These are phyloP conservation scores for Dinocampus coccinellae DNA, from an alignment of 2,888 invertebrate species.

Conservation along the genomic window DNA sequence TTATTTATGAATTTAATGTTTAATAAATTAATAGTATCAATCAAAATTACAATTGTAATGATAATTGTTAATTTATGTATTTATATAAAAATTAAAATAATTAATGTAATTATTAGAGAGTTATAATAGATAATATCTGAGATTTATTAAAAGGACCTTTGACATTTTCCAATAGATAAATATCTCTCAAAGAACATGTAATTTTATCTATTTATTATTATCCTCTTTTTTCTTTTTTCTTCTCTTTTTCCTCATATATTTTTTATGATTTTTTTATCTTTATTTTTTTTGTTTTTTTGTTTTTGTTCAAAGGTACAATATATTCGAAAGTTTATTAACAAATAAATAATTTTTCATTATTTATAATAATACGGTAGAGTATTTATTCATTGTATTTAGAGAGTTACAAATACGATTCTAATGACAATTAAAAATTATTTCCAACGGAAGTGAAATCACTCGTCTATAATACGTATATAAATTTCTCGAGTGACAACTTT, in stretches of 20 bases:
- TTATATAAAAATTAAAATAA: not conserved
- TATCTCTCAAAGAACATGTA: not conserved
- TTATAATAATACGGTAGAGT: not conserved
- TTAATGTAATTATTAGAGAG: not conserved
- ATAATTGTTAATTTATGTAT: not conserved
- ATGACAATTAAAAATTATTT: constrained; percentile 52
- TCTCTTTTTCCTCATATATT: too few species aligned
- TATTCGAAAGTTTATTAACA: constrained; percentile 55
- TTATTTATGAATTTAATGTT: too few species aligned
- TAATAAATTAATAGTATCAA: too few species aligned
- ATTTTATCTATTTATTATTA: too few species aligned
- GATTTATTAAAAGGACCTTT: not conserved
- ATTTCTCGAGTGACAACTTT: constrained; percentile 28
- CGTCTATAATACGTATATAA: constrained; percentile 12
- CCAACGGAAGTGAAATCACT: constrained; percentile 56
- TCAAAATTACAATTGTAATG: not conserved
- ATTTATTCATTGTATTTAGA: not conserved
- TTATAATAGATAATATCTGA: not conserved
- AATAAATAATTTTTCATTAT: not conserved
- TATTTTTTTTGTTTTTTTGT: too few species aligned
- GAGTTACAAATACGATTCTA: constrained; percentile 19
- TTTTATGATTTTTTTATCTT: too few species aligned
- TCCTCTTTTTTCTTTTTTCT: not conserved
- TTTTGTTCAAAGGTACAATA: too few species aligned
- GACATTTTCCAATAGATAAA: not conserved